Evolutionary conservation across 2,888 invertebrate genomes (phyloP).

Genomic region (Subacronicta megacephala): DNA sequence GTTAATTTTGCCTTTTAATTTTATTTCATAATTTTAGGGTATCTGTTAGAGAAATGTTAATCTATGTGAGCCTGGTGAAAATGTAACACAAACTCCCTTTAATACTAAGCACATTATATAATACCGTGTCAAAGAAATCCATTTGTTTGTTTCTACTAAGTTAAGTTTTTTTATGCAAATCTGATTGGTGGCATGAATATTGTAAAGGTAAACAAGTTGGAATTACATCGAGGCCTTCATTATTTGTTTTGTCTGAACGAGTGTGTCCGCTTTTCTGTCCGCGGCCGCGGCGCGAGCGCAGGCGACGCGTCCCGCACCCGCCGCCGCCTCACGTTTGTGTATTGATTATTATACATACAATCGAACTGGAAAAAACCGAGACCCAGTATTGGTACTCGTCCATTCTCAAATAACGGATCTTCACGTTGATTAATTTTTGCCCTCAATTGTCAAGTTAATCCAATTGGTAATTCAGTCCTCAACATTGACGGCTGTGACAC

Average conservation of each 20-base stretch:
- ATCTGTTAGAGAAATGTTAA: no score
- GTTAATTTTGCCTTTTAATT: no score
- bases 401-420: constrained; percentile 73
- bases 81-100: not conserved
- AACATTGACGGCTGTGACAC: constrained; percentile 1
- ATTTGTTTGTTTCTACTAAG: constrained; percentile 29
- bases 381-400: constrained; percentile 61
- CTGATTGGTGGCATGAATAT: constrained; percentile 42
- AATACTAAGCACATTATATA: not conserved
- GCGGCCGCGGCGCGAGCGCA: constrained; percentile 3
- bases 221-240: constrained; percentile 55
- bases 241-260: constrained; percentile 53
- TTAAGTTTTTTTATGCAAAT: constrained; percentile 34
- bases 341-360: constrained; percentile 40
- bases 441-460: constrained; percentile 67
- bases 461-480: constrained; percentile 33
- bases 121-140: not conserved
- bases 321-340: constrained; percentile 13
- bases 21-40: no score
- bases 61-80: no score
- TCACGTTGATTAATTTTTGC: constrained; percentile 68
- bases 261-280: constrained; percentile 44
- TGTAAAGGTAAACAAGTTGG: constrained; percentile 58
- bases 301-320: not conserved
- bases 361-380: constrained; percentile 73